Base-by-base conservation (phyloP, 2,797 vertebrate genomes). In the Poecilia picta region DNA sequence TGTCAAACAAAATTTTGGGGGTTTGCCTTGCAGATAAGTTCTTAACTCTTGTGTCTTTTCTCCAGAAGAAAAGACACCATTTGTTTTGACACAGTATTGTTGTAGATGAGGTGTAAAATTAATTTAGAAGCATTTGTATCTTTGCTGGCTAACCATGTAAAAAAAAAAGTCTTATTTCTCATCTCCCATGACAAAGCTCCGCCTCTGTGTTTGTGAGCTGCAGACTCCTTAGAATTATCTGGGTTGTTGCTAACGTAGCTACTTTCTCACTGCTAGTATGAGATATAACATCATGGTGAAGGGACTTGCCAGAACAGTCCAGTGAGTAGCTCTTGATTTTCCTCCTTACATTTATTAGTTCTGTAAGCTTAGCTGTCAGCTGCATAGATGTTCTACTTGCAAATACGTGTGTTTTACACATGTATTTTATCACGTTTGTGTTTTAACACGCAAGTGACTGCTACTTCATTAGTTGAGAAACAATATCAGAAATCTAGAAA, bases 251-350 rank as follows among this genome's bases (percentile, higher is more conserved):
- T 28, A 45, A 45, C 1, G 25, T 43, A 71, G 41, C 41, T 71
- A 16, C 15, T 43, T 43, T 43, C 23, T 70, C 66, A 25, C 66
- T 23, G 6, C 36, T 41, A 15, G 23, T 13, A 43, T 28, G 13
- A 71, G 25, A 28, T 25, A 71, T 16, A 71, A n/a, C 68, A 71
- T 71, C 68, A 71, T 71, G 68, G 25, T 71, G 68, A 71, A 45
- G 28, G 39, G 41, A 45, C 68, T 45, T 15, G 41, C 41, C 41
- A 45, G 25, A 71, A n/a, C 13, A 45, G 2, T 12, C 75, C 83
- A 51, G 25, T 7, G 33, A 11, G 36, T 25, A 76, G 36, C 43
- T 49, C 25, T 70, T 33, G 39, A 33, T 78, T 20, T 18, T 53
- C 25, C 41, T 71, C 12, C 68, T 45, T n/a, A 28, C 8, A 45